A percentile compares a stretch with the other conserved stretches of the same genome.
phyloP scores from a whole-genome alignment of 1,140 invertebrate species.

The Drosophila subobscura region DNA sequence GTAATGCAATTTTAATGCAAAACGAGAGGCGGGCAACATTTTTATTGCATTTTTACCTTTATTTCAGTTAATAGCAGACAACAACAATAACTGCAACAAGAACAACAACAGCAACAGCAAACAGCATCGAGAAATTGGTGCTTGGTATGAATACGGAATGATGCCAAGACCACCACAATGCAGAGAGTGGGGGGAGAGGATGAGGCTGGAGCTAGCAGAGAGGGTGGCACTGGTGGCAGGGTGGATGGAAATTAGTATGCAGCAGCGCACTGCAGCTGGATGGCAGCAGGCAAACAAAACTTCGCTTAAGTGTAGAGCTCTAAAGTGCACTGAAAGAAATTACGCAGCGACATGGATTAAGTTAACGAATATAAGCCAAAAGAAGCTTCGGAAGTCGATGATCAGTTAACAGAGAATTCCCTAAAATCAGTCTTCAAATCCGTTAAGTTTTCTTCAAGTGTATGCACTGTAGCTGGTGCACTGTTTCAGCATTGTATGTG shows the following conservation, averaged over 20 bases:
- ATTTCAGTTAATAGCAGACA: slow-evolving; percentile 78
- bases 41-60: slow-evolving; percentile 81
- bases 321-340: slow-evolving; percentile 10
- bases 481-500: slow-evolving; percentile 1
- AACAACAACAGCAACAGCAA: slow-evolving; percentile 40
- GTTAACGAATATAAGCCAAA: too few relatives aligned
- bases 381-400: too few relatives aligned
- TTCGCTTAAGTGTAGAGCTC: slow-evolving; percentile 45
- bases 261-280: slow-evolving; percentile 56
- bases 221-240: slow-evolving; percentile 1
- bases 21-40: slow-evolving; percentile 72
- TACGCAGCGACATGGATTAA: too few relatives aligned
- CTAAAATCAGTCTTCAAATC: too few relatives aligned
- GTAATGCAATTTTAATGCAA: slow-evolving; percentile 83
- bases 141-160: slow-evolving; percentile 83
- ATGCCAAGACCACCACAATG: slow-evolving; percentile 73
- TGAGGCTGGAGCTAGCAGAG: not conserved
- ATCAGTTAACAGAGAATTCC: too few relatives aligned
- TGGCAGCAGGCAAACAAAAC: slow-evolving; percentile 44
- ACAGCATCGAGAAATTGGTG: slow-evolving; percentile 66
- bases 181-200: slow-evolving; percentile 16
- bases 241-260: slow-evolving; percentile 71
- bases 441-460: not conserved
- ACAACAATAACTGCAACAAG: slow-evolving; percentile 54
- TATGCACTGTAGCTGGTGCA: slow-evolving; percentile 45